Evolutionary conservation across 2,888 invertebrate genomes (phyloP).

Genomic region (Agrotis ipsilon): DNA sequence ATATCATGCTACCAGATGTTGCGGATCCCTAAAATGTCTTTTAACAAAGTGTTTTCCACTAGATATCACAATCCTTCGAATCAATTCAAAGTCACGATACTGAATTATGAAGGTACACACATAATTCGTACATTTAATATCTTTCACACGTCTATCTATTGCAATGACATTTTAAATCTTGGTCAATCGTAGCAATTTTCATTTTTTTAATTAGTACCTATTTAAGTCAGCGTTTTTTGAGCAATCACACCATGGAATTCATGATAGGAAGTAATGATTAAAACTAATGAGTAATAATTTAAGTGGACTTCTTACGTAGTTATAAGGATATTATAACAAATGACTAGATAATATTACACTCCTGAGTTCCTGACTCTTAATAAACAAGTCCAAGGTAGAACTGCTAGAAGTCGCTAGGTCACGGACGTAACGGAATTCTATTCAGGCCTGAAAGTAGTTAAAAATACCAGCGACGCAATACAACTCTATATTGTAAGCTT

Average conservation of each 20-base stretch:
- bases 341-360: conserved; percentile 50
- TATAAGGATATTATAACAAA: conserved; percentile 21
- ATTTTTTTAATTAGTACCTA: conserved; percentile 41
- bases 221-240: conserved; percentile 56
- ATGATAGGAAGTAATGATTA: conserved; percentile 24
- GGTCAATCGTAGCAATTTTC: conserved; percentile 65
- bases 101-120: conserved; percentile 49
- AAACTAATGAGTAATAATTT: conserved; percentile 40
- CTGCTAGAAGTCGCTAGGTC: conserved; percentile 20
- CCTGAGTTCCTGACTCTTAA: conserved; percentile 22
- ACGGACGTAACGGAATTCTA: conserved; percentile 18
- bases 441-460: conserved; percentile 23
- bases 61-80: conserved; percentile 64
- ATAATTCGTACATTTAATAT: conserved; percentile 49
- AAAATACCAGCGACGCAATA: conserved; percentile 11
- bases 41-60: conserved; percentile 48
- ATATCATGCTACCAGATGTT: conserved; percentile 47
- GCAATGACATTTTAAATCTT: conserved; percentile 69
- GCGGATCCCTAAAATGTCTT: conserved; percentile 45
- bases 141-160: conserved; percentile 56
- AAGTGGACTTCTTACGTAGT: conserved; percentile 12
- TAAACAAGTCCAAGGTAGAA: conserved; percentile 33
- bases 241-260: conserved; percentile 58
- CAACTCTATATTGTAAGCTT: conserved; percentile 14
- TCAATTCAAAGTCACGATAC: conserved; percentile 51